Evolutionary conservation across 2,888 invertebrate species (phyloP).

Genomic region (Cancer borealis): DNA sequence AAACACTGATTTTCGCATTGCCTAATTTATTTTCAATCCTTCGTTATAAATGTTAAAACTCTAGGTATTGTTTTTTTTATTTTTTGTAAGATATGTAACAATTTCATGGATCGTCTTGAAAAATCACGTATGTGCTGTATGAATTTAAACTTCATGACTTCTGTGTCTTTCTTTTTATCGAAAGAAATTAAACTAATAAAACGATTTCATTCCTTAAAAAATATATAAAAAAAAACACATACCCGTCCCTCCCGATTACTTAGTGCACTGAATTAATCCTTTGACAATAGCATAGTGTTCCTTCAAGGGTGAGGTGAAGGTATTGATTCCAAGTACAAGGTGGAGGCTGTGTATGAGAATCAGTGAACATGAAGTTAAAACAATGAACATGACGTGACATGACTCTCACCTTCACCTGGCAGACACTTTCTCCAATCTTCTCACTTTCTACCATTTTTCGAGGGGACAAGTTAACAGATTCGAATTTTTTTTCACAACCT

Average conservation of each 20-base stretch:
- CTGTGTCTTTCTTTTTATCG: no score
- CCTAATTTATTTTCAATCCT: no score
- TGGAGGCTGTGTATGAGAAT: background rate
- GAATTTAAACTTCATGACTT: no score
- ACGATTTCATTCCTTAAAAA: no score
- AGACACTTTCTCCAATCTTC: background rate
- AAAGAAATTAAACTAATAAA: no score
- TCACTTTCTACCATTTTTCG: background rate
- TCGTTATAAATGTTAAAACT: no score
- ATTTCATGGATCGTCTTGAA: no score
- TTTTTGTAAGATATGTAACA: no score
- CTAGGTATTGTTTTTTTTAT: no score
- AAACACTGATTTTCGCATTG: no score
- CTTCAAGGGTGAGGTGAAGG: background rate
- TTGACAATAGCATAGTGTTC: background rate
- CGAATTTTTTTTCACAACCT: background rate
- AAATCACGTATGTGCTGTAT: no score
- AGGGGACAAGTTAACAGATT: background rate
- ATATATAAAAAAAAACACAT: background rate
- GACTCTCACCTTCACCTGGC: background rate
- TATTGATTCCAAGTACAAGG: conserved; percentile 6
- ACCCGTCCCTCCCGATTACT: background rate
- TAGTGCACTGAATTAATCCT: background rate
- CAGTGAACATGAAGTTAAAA: background rate
- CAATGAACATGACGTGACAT: background rate